Base-by-base conservation (phyloP, 1,140 invertebrate species). In the Helicoverpa zea region DNA sequence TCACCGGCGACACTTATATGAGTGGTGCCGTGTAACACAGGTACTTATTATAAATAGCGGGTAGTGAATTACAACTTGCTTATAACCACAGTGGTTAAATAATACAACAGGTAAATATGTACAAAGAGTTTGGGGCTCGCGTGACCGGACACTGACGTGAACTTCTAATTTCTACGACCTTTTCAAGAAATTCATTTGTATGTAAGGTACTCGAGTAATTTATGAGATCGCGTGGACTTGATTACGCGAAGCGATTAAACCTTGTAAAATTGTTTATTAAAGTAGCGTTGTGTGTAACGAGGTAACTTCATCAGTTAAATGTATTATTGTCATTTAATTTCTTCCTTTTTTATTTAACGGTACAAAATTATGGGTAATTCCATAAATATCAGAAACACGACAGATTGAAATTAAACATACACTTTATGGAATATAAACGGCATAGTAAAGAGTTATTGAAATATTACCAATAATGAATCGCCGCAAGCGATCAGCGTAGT, bases 161-260 rank as follows among this genome's bases (percentile, higher is more conserved):
- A 91, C 86, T 89, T 88, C 83, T 90, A 91, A 91, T 89, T 89
- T 91, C 87, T 84, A 88, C 88, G 91, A 90, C 90, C 89, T 91
- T 91, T 91, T 91, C 89, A 91, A 91, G 91, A 90, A 91, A 89
- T 92, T 92, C 89, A 91, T 91, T 92, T 89, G 86, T 90, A 86
- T 63, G 74, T 77, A 54, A 54, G 59, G 75, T 10, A 54, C 84
- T 77, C 72, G 75, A 82, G 89, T 91, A 89, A 92, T 92, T 92
- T 91, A 92, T 89, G 87, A 88, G 74, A 79, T 89, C 85, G 89
- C 88, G 89, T 91, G 90, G 86, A 83, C 74, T 74, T 80, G 54
- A 58, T 80, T 82, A 86, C 83, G 75, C 80, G 77, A 56, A 63
- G 68, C 86, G 80, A 86, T 83, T 82, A 83, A 90, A 80, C 79